A percentile compares a stretch with the other conserved stretches of the same genome.
phyloP scores from a whole-genome alignment of 2,797 vertebrate genomes.

The Anas bahamensis region DNA sequence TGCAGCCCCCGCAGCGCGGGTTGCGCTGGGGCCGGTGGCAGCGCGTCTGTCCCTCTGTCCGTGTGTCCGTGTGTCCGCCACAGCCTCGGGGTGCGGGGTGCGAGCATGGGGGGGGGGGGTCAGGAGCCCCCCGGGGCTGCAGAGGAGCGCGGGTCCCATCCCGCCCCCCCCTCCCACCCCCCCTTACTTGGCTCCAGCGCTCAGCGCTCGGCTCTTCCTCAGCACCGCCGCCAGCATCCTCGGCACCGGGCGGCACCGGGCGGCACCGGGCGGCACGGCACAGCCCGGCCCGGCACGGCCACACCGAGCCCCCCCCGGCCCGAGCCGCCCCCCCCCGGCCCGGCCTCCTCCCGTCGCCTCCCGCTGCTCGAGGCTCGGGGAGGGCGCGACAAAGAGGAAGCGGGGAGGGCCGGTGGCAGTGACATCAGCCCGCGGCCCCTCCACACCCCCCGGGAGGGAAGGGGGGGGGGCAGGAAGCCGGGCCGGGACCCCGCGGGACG shows the following conservation, averaged over 20 bases:
- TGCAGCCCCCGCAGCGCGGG: background rate
- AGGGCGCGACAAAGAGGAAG: conserved; percentile 41
- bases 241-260: background rate
- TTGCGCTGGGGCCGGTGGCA: background rate
- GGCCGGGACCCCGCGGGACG: background rate
- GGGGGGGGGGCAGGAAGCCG: background rate
- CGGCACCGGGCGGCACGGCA: background rate
- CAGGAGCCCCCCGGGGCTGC: too few species aligned
- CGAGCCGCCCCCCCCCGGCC: fast-evolving
- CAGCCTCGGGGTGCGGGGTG: too few species aligned
- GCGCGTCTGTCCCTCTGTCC: too few species aligned
- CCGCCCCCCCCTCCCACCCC: too few species aligned
- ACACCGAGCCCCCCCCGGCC: background rate
- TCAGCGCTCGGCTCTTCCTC: conserved; percentile 31
- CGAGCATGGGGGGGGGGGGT: too few species aligned
- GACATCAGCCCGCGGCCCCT: conserved; percentile 10
- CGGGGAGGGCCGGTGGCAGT: background rate
- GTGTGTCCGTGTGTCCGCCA: background rate
- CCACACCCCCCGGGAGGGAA: background rate
- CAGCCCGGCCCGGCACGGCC: too few species aligned
- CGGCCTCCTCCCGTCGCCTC: background rate
- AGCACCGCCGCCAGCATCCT: conserved; percentile 36
- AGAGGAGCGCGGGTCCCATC: background rate
- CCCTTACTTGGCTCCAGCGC: conserved; percentile 72
- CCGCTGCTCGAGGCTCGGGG: background rate